Base-by-base conservation (phyloP, 2,113 vertebrate species). In the Sterna hirundo region DNA sequence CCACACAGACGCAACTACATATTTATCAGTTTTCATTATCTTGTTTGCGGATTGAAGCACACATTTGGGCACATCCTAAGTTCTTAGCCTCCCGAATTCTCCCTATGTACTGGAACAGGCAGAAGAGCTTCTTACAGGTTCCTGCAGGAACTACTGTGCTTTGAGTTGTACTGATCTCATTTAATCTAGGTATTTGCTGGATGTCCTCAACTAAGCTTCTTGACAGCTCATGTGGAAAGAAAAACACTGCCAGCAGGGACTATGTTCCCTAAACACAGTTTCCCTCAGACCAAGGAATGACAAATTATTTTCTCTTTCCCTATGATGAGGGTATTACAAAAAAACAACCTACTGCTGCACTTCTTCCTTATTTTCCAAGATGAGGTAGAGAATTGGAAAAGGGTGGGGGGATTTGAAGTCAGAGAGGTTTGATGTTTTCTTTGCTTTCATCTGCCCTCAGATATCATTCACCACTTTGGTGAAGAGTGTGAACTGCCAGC, bases 21-120 rank as follows among this genome's bases (percentile, higher is more conserved):
- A 91, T 96, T 96, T 98, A 97, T 97, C 92, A 86, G 92, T 97
- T 98, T 98, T 97, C 96, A 96, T 98, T 97, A 97, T 95, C 76
- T 57, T 92, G 70, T 97, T 96, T 97, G 80, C 86, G 91, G 93
- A 96, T 97, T 96, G 97, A 96, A 94, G 96, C 90, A 88, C 61
- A 72, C 94, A 97, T 97, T 95, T 94, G 74, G 61, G 49, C 88
- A 93, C 77, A 95, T 90, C 65, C 34, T 78, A 90, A 79, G 74
- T 70, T 96, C 92, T 96, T 93, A 92, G 78, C 80, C n/a, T 83
- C 57, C 84, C 54, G 66, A 68, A 85, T 55, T 46, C 17, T 77
- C 61, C 17, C 49, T 78, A 1, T 64, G 66, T 61, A 32, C 61
- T 80, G n/a, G 57, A 60, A 66, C n/a, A 84, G 85, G 76, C 66